Conservation (phyloP, 2,797 vertebrate genomes). For the Rhinella marina region DNA sequence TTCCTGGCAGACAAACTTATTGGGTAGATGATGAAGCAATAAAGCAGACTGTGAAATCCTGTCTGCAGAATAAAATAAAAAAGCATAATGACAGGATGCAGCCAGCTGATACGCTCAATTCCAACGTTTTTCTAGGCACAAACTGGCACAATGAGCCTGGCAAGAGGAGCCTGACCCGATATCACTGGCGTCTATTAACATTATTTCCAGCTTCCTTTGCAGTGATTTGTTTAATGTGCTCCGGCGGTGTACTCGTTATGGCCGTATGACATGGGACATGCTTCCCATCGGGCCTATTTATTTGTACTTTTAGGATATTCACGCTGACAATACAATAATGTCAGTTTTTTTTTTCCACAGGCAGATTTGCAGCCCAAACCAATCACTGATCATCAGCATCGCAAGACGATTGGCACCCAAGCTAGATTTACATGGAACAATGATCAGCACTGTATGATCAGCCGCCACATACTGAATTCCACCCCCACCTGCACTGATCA, state of each 20-base stretch:
- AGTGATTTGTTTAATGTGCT: not conserved
- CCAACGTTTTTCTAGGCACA: slow-evolving; percentile 15
- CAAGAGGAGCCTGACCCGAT: slow-evolving; percentile 4
- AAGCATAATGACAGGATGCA: slow-evolving; percentile 34
- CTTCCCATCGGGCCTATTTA: not conserved
- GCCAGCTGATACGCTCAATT: slow-evolving; percentile 28
- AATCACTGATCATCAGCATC: too few relatives aligned
- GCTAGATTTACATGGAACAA: too few relatives aligned
- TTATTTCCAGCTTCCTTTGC: slow-evolving; percentile 1
- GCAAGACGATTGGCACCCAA: too few relatives aligned
- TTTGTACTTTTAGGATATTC: not conserved
- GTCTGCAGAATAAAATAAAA: slow-evolving; percentile 41
- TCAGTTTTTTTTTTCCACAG: not conserved
- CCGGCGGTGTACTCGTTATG: not conserved
- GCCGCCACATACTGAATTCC: too few relatives aligned
- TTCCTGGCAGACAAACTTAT: slow-evolving; percentile 59
- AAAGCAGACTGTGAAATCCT: slow-evolving; percentile 45
- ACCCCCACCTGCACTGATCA: too few relatives aligned
- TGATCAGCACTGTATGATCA: too few relatives aligned
- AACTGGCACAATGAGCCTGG: slow-evolving; percentile 19
- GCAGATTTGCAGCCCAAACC: too few relatives aligned
- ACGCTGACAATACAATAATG: not conserved
- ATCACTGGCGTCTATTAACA: not conserved
- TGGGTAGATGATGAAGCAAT: slow-evolving; percentile 55
- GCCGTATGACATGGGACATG: not conserved